phyloP scores from a whole-genome alignment of 2,113 vertebrate genomes.

The Rhineura floridana region DNA sequence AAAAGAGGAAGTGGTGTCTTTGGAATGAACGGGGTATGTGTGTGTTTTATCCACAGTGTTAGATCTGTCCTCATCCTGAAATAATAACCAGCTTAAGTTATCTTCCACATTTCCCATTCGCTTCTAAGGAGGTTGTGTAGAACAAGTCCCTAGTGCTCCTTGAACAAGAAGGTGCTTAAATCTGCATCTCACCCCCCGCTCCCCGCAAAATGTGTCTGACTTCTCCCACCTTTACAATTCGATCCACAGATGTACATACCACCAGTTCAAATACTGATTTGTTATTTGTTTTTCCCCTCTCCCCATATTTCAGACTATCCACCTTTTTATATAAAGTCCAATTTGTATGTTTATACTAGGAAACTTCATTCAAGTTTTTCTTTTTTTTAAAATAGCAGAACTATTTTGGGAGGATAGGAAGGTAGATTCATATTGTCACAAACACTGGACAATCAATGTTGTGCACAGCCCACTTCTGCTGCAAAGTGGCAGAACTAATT shows the following conservation, averaged over 20 bases:
- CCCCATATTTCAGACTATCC: neutral
- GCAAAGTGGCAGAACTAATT: neutral
- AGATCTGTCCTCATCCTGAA: neutral
- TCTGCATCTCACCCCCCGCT: too few relatives aligned
- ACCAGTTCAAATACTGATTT: neutral
- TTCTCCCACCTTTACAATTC: neutral
- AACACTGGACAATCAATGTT: neutral
- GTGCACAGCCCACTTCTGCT: neutral
- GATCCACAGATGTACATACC: neutral
- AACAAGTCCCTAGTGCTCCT: neutral
- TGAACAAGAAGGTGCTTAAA: neutral
- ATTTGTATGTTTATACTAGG: neutral
- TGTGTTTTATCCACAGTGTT: neutral
- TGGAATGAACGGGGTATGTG: neutral
- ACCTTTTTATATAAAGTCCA: neutral
- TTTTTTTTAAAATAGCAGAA: neutral
- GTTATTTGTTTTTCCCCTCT: neutral
- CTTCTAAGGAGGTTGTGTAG: neutral
- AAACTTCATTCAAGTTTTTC: neutral
- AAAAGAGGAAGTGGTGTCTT: neutral
- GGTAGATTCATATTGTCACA: neutral
- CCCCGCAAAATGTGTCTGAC: too few relatives aligned
- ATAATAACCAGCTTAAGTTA: neutral
- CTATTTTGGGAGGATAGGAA: neutral
- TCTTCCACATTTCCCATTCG: neutral